phyloP scores from a whole-genome alignment of 2,797 vertebrate species.

The Sebastes kiyomatsui region DNA sequence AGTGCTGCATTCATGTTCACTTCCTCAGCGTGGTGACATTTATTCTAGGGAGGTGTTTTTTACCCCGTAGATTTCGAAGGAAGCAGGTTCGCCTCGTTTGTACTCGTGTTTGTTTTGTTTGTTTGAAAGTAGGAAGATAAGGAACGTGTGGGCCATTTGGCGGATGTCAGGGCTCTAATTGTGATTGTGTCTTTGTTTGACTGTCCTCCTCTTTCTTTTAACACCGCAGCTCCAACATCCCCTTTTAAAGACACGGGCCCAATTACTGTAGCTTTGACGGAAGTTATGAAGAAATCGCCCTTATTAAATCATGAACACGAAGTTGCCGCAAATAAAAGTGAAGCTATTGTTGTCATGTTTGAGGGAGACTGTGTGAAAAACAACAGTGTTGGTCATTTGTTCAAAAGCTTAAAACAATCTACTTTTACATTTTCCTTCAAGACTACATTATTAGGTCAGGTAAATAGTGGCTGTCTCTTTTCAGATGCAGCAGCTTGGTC shows the following conservation, averaged over 20 bases:
- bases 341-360: background rate
- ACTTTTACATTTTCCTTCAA: background rate
- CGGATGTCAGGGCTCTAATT: background rate
- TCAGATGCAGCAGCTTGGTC: background rate
- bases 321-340: background rate
- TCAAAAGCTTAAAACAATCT: background rate
- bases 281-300: background rate
- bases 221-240: background rate
- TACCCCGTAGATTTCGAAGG: background rate
- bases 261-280: background rate
- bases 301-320: background rate
- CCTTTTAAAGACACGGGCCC: background rate
- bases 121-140: constrained; percentile 22
- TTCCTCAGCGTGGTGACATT: constrained; percentile 37
- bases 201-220: background rate
- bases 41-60: constrained; percentile 1
- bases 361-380: background rate
- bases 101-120: constrained; percentile 1
- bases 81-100: constrained; percentile 26
- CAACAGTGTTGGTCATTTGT: background rate
- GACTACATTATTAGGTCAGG: background rate
- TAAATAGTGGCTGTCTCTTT: background rate
- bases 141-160: constrained; percentile 1
- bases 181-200: constrained; percentile 6
- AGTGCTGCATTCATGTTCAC: constrained; percentile 35